These are phyloP conservation scores for Lophura swinhoii DNA, from an alignment of 2,797 vertebrate species.

Conservation along the genomic window DNA sequence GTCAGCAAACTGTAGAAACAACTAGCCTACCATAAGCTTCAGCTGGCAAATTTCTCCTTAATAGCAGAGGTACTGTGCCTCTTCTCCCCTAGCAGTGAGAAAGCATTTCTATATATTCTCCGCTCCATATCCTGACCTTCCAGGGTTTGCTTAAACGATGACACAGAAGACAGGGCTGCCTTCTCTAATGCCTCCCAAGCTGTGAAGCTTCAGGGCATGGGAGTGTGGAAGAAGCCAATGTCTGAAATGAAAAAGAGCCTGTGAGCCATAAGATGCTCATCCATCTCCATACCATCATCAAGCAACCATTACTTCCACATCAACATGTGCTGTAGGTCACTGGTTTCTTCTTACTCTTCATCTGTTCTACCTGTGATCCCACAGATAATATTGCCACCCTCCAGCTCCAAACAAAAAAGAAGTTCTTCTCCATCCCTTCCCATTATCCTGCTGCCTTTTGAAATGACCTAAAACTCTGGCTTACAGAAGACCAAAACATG, in stretches of 20 bases:
- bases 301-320: background rate
- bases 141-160: background rate
- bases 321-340: background rate
- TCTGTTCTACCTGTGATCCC: background rate
- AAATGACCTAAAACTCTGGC: background rate
- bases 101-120: background rate
- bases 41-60: background rate
- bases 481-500: background rate
- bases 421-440: no score
- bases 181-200: background rate
- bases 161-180: background rate
- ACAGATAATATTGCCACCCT: background rate
- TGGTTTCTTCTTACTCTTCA: background rate
- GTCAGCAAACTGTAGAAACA: background rate
- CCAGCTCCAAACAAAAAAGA: background rate
- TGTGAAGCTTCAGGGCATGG: background rate
- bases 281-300: no score
- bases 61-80: background rate
- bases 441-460: background rate
- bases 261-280: background rate
- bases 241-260: background rate
- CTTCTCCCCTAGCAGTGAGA: background rate
- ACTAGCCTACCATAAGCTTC: fast-evolving
- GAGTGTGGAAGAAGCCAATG: background rate
- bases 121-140: background rate